Evolutionary conservation across 2,113 vertebrate species (phyloP).

Genomic region (Thamnaconus septentrionalis): DNA sequence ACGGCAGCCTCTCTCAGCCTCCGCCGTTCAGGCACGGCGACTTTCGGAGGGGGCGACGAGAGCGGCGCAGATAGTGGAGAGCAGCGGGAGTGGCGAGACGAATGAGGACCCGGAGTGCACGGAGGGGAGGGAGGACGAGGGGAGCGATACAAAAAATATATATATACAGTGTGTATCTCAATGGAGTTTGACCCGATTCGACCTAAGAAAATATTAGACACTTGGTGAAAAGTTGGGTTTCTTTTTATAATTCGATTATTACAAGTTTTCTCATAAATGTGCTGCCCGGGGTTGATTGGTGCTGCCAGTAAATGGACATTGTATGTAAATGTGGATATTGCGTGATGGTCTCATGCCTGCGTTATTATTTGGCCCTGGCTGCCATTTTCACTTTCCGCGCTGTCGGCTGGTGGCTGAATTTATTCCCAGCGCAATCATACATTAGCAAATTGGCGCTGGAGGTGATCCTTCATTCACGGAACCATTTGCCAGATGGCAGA

Average conservation of each 20-base stretch:
- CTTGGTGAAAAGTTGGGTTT: not conserved
- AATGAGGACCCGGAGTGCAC: slow-evolving; percentile 4
- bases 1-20: slow-evolving; percentile 27
- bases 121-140: slow-evolving; percentile 17
- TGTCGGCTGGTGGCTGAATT: not conserved
- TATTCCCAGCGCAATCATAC: slow-evolving; percentile 2
- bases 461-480: slow-evolving; percentile 37
- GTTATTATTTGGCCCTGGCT: slow-evolving; percentile 1
- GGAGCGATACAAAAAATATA: slow-evolving; percentile 35
- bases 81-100: slow-evolving; percentile 2
- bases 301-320: slow-evolving; percentile 1
- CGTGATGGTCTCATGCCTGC: not conserved
- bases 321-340: slow-evolving; percentile 13
- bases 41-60: slow-evolving; percentile 22
- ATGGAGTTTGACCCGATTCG: too few species aligned
- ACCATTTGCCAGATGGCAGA: slow-evolving; percentile 22
- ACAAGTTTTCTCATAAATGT: not conserved
- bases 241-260: not conserved
- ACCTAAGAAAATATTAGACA: not conserved
- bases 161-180: too few species aligned
- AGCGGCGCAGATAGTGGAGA: slow-evolving; percentile 20
- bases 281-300: not conserved
- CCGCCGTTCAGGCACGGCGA: slow-evolving; percentile 22
- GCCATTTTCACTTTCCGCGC: slow-evolving; percentile 4
- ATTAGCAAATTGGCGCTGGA: slow-evolving; percentile 28